These are phyloP conservation scores for Ostrea edulis DNA, from an alignment of 1,140 invertebrate species.

Conservation along the genomic window DNA sequence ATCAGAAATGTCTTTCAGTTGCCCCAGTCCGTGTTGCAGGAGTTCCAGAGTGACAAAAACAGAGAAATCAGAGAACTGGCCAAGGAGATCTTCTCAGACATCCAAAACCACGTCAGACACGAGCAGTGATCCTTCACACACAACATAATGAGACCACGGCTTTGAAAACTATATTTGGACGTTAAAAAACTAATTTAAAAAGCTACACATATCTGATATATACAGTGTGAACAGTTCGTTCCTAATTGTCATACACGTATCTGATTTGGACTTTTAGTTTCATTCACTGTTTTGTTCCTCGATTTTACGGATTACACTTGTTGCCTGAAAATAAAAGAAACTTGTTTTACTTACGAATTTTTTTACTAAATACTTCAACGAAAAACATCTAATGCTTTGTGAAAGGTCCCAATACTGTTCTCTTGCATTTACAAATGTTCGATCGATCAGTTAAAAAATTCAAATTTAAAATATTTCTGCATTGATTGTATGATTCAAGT, in stretches of 20 bases:
- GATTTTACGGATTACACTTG: background rate
- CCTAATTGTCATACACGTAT: background rate
- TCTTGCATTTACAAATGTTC: background rate
- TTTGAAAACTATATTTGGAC: too few relatives aligned
- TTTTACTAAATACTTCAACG: background rate
- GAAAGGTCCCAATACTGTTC: too few relatives aligned
- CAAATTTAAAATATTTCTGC: too few relatives aligned
- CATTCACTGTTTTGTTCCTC: background rate
- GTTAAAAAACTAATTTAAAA: too few relatives aligned
- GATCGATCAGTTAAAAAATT: too few relatives aligned
- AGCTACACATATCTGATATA: background rate
- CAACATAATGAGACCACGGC: background rate
- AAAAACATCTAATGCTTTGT: too few relatives aligned
- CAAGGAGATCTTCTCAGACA: constrained; percentile 50
- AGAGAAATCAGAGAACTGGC: constrained; percentile 53
- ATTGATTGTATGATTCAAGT: too few relatives aligned
- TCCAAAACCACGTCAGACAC: constrained; percentile 44
- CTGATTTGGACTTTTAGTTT: background rate
- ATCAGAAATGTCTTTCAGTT: constrained; percentile 34
- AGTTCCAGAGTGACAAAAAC: constrained; percentile 49
- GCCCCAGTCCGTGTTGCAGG: constrained; percentile 33
- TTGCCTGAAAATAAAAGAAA: background rate
- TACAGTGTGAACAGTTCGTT: background rate
- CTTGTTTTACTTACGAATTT: background rate
- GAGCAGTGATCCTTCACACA: constrained; percentile 25